phyloP scores from a whole-genome alignment of 2,888 invertebrate species.

The Julus scandinavius region DNA sequence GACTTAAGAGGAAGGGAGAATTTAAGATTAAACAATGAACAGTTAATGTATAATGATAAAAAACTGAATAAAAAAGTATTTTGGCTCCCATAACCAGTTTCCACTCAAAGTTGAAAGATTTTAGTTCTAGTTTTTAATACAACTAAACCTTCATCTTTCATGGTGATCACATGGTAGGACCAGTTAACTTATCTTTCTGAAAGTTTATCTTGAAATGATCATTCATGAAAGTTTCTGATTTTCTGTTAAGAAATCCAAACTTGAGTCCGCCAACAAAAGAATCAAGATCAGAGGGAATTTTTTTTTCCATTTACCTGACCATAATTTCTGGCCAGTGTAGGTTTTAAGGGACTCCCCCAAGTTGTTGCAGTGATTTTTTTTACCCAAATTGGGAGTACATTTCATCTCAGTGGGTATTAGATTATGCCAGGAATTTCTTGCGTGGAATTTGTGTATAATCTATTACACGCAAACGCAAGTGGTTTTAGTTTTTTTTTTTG shows the following conservation, averaged over 20 bases:
- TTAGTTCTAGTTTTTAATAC: not conserved
- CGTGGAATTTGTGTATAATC: conserved; percentile 45
- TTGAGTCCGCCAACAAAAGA: not conserved
- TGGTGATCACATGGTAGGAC: not conserved
- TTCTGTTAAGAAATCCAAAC: not conserved
- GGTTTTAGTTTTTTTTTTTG: conserved; percentile 5
- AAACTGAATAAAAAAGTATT: not conserved
- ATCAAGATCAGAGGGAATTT: conserved; percentile 17
- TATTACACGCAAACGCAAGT: conserved; percentile 30
- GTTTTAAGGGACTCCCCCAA: conserved; percentile 4
- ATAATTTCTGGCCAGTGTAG: not conserved
- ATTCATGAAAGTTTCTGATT: conserved; percentile 44
- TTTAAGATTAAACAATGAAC: conserved; percentile 40
- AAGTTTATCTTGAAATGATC: conserved; percentile 31
- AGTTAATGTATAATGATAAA: conserved; percentile 43
- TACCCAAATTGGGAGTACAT: not conserved
- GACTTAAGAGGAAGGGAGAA: conserved; percentile 37
- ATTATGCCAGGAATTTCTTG: conserved; percentile 31
- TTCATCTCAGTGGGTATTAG: conserved; percentile 36
- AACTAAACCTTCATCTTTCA: not conserved
- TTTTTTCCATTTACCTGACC: not conserved
- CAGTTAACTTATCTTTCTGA: conserved; percentile 15
- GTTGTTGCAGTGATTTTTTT: not conserved
- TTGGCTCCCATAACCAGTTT: not conserved
- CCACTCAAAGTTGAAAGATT: not conserved